Percentiles rank a stretch among this genome's conserved stretches.
Conservation (phyloP, 2,888 invertebrate species). For the Drosophila sordidula region DNA sequence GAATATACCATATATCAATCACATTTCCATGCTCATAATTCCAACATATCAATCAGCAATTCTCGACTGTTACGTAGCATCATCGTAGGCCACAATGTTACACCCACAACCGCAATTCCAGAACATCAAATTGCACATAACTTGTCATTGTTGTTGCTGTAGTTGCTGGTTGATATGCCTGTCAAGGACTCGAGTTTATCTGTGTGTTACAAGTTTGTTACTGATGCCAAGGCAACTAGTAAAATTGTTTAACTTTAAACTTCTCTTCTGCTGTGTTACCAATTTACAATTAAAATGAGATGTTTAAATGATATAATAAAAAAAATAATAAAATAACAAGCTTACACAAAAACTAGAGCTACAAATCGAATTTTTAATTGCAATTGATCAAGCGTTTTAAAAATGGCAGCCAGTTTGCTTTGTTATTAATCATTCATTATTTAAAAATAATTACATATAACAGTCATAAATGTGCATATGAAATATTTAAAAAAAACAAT, state of each 20-base stretch:
- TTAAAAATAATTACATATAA: background rate
- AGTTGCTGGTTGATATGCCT: background rate
- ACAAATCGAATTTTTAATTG: no score
- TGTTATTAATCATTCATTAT: background rate
- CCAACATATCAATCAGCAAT: background rate
- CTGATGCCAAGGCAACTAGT: conserved; percentile 1
- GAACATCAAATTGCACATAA: conserved; percentile 1
- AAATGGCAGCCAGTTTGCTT: no score
- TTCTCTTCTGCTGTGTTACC: no score
- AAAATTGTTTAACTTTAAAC: background rate
- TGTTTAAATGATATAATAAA: background rate
- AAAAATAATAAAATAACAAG: no score
- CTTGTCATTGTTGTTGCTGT: conserved; percentile 1
- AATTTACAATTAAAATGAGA: background rate
- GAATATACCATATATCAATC: background rate
- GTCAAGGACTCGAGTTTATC: conserved; percentile 3
- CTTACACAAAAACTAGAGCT: no score
- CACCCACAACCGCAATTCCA: background rate
- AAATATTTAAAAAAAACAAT: background rate
- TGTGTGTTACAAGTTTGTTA: background rate
- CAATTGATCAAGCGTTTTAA: no score
- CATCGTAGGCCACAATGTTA: background rate
- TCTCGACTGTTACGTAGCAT: background rate
- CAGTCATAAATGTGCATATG: no score
- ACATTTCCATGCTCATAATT: background rate